Base-by-base conservation (phyloP, 2,888 invertebrate species). In the Tenthredo livida region DNA sequence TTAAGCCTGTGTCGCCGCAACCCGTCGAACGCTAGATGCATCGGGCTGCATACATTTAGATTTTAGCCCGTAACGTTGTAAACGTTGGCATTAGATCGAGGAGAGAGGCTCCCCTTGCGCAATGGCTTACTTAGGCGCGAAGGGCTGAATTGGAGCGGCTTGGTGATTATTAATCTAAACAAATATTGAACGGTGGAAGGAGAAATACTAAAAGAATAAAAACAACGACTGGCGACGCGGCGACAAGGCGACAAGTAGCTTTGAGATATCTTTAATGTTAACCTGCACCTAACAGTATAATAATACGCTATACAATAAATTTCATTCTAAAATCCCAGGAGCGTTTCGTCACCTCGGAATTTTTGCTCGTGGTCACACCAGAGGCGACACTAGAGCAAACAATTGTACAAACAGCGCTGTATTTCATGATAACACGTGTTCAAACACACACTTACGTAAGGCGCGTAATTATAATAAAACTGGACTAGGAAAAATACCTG, bases 381-480 rank as follows among this genome's bases (percentile, higher is more conserved):
- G 87, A 87, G 88, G 87, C 86, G 87, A 87, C 87, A 89, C 87
- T 89, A 90, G 89, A 91, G 92, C 92, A 92, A 92, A 92, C 92
- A 93, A 92, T 93, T 93, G 92, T 93, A 92, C 92, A 92, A 92
- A 92, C 88, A 92, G 86, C 88, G 91, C 90, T 90, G 91, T 92
- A 92, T 92, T 92, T 92, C 92, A 92, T 91, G 92, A 93, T 93
- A 93, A 93, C 92, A 91, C 67, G 67, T 91, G 90, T 92, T 92
- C 90, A 90, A 92, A 92, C 92, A 93, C 90, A 92, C 89, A 90
- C 92, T 92, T 92, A 92, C 92, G 92, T 92, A 92, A 92, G 92
- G 90, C 92, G 89, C 90, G 92, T 91, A 92, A 92, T 91, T 90
- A 90, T 88, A 92, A 92, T 91, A 91, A 92, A 91, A 91, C 91